A percentile compares a stretch with the other conserved stretches of the same genome.
Conservation (phyloP, 2,797 vertebrate genomes). For the Benthosema pterotum region DNA sequence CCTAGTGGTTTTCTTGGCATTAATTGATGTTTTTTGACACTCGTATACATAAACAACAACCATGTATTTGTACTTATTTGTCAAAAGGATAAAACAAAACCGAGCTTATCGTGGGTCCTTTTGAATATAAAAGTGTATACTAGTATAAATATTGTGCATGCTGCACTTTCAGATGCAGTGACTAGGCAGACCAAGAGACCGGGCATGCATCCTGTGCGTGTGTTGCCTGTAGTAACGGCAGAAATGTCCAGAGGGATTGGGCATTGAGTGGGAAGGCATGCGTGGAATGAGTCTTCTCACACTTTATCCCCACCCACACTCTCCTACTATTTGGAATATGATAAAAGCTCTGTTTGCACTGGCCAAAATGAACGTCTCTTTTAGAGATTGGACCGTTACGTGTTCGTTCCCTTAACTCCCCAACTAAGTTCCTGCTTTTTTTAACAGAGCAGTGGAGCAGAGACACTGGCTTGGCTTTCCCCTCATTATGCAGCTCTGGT, state of each 20-base stretch:
- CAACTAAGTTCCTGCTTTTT: neutral
- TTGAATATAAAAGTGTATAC: neutral
- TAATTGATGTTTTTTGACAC: no score
- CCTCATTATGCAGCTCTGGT: slow-evolving; percentile 16
- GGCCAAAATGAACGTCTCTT: slow-evolving; percentile 36
- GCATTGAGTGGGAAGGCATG: slow-evolving; percentile 55
- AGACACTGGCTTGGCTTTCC: slow-evolving; percentile 24
- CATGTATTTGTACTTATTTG: no score
- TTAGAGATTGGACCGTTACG: slow-evolving; percentile 32
- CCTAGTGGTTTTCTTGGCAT: no score
- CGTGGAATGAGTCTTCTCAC: slow-evolving; percentile 59
- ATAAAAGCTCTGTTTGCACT: slow-evolving; percentile 46
- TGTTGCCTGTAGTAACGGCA: slow-evolving; percentile 46
- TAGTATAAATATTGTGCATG: no score
- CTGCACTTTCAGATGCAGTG: slow-evolving; percentile 17
- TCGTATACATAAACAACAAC: no score
- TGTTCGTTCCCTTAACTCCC: slow-evolving; percentile 19
- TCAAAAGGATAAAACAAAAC: neutral
- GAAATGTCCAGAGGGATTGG: slow-evolving; percentile 35
- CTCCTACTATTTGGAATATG: slow-evolving; percentile 51
- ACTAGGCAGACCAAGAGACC: slow-evolving; percentile 36
- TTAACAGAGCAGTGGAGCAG: slow-evolving; percentile 10
- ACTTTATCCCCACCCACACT: slow-evolving; percentile 49
- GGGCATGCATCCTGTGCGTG: slow-evolving; percentile 28
- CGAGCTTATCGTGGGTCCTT: no score